phyloP scores from a whole-genome alignment of 2,888 invertebrate genomes.

The Andrena flavipes region DNA sequence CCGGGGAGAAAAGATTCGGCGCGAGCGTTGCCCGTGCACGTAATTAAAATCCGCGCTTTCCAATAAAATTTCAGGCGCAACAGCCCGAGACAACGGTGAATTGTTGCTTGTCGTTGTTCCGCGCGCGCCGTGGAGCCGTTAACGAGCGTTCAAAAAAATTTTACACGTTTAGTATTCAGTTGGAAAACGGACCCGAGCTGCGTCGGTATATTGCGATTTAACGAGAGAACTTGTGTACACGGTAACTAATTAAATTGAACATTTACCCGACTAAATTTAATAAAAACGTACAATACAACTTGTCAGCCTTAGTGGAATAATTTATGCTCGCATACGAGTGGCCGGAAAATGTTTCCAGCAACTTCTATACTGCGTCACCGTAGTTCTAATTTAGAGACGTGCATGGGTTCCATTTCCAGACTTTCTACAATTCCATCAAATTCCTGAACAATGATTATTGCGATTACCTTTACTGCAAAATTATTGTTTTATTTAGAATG shows the following conservation, averaged over 20 bases:
- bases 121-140: background rate
- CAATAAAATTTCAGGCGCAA: conserved; percentile 12
- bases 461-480: too few relatives aligned
- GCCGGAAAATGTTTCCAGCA: too few relatives aligned
- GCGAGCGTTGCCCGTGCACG: conserved; percentile 1
- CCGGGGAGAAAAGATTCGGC: conserved; percentile 1
- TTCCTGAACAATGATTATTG: too few relatives aligned
- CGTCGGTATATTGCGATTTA: conserved; percentile 5
- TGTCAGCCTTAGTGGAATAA: background rate
- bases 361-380: too few relatives aligned
- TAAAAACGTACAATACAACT: background rate
- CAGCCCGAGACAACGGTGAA: background rate
- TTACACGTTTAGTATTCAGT: background rate
- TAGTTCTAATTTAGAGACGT: too few relatives aligned
- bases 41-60: conserved; percentile 29
- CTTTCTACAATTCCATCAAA: too few relatives aligned
- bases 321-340: background rate
- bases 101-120: background rate
- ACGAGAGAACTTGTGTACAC: background rate
- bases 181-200: background rate
- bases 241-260: background rate
- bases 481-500: too few relatives aligned
- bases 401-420: too few relatives aligned
- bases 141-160: background rate
- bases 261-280: background rate